phyloP scores from a whole-genome alignment of 2,797 vertebrate genomes.

The Ispidina lecontei region DNA sequence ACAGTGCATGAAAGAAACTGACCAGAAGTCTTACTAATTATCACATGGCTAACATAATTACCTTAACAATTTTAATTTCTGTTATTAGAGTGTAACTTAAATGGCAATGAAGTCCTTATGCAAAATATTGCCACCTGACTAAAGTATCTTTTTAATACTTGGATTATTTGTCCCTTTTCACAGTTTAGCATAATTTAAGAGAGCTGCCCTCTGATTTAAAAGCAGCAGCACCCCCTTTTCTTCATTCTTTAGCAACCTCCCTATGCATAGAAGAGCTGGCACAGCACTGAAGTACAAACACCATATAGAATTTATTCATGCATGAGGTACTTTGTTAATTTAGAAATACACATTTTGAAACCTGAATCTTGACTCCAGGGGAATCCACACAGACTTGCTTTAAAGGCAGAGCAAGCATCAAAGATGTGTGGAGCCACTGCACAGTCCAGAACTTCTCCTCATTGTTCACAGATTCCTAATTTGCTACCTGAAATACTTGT shows the following conservation, averaged over 20 bases:
- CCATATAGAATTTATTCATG: not conserved
- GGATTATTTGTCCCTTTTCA: not conserved
- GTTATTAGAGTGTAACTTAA: not conserved
- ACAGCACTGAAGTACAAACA: not conserved
- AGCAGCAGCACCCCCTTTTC: not conserved
- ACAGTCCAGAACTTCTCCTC: not conserved
- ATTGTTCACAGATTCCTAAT: not conserved
- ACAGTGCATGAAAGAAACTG: not conserved
- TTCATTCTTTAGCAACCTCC: not conserved
- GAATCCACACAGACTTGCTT: not conserved
- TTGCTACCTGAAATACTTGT: not conserved
- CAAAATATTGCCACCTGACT: not conserved
- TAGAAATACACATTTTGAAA: not conserved
- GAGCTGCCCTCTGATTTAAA: not conserved
- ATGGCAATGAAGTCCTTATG: not conserved
- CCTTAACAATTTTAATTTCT: not conserved
- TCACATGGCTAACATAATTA: not conserved
- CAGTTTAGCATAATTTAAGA: not conserved
- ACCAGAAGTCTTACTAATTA: not conserved
- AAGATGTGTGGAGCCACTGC: rapidly evolving
- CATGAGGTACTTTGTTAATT: not conserved
- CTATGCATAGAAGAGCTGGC: not conserved
- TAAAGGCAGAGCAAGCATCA: not conserved
- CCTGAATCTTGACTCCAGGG: not conserved
- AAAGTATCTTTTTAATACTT: not conserved